Conservation (phyloP, 2,797 vertebrate genomes). For the Galaxias olidus region DNA sequence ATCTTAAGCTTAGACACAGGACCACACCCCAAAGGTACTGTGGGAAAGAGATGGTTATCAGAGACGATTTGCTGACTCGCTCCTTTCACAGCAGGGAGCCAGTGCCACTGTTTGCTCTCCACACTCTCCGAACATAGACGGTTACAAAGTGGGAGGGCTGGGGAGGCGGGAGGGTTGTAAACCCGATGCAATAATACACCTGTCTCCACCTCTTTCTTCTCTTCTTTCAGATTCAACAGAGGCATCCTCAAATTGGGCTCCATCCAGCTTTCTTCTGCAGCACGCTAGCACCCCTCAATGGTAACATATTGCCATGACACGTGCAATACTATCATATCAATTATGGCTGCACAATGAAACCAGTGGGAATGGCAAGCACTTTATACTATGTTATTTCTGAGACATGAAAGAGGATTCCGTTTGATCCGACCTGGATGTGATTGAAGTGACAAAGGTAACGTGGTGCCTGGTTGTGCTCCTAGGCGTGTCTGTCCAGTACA, state of each 20-base stretch:
- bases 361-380: no score
- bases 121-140: constrained; percentile 9
- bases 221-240: constrained; percentile 50
- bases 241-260: constrained; percentile 21
- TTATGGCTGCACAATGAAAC: no score
- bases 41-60: not conserved
- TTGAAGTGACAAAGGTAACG: no score
- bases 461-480: constrained; percentile 23
- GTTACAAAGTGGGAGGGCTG: constrained; percentile 35
- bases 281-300: constrained; percentile 60
- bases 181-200: not conserved
- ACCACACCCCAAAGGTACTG: no score
- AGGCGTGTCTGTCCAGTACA: constrained; percentile 83
- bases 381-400: no score
- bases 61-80: not conserved
- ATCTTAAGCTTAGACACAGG: no score
- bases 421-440: not conserved
- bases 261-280: constrained; percentile 59
- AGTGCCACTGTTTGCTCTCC: constrained; percentile 26
- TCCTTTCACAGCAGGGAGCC: not conserved
- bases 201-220: not conserved
- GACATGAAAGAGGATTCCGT: no score
- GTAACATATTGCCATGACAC: constrained; percentile 53
- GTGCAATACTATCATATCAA: not conserved
- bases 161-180: not conserved